Conservation (phyloP, 2,113 vertebrate genomes). For the Labeo rohita region DNA sequence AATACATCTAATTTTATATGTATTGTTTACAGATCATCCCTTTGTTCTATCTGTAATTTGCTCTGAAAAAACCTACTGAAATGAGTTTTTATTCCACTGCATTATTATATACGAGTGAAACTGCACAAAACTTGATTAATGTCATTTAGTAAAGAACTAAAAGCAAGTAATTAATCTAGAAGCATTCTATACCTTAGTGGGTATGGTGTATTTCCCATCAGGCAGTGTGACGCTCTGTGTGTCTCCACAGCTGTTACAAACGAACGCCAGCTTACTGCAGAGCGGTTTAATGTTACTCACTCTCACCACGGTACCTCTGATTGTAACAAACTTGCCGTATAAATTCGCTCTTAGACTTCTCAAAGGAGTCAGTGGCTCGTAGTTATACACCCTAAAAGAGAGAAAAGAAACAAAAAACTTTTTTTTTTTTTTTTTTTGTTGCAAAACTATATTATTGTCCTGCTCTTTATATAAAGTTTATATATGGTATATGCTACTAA, state of each 20-base stretch:
- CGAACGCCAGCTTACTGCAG: slow-evolving; percentile 89
- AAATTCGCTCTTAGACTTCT: slow-evolving; percentile 88
- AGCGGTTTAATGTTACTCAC: slow-evolving; percentile 92
- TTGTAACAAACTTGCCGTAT: slow-evolving; percentile 87
- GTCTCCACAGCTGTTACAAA: slow-evolving; percentile 82
- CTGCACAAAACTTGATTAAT: background rate
- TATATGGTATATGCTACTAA: too few species aligned
- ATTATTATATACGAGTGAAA: background rate
- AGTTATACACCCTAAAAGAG: slow-evolving; percentile 88
- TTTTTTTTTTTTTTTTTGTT: background rate
- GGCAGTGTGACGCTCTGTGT: slow-evolving; percentile 82
- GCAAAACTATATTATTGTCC: background rate
- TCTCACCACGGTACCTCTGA: slow-evolving; percentile 91
- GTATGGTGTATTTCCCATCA: slow-evolving; percentile 88
- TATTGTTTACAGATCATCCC: background rate
- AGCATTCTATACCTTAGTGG: slow-evolving; percentile 82
- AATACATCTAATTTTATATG: background rate
- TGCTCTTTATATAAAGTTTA: background rate
- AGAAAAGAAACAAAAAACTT: slow-evolving; percentile 7
- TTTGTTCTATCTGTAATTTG: background rate
- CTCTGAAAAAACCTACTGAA: background rate
- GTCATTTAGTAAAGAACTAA: background rate
- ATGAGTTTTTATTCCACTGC: background rate
- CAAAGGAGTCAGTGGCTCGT: slow-evolving; percentile 86
- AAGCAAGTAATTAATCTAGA: background rate